phyloP scores from a whole-genome alignment of 1,140 invertebrate genomes.

The Drosophila guanche region DNA sequence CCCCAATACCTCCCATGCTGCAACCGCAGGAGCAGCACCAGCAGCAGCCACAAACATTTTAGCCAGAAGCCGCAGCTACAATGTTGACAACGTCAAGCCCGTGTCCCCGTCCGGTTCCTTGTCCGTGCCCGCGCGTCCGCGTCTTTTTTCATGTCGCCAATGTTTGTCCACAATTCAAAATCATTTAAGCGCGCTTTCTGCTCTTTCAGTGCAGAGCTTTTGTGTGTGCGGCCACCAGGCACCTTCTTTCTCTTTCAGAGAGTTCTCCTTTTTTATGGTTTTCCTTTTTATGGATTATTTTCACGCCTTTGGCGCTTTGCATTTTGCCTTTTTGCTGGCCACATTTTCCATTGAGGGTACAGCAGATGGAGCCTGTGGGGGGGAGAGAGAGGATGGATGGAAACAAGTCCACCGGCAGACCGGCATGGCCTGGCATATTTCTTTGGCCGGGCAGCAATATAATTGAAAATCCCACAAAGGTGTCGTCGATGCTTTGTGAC shows the following conservation, averaged over 20 bases:
- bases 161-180: conserved; percentile 77
- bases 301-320: conserved; percentile 71
- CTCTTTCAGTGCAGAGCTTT: conserved; percentile 12
- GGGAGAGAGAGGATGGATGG: conserved; percentile 13
- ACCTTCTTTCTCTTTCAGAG: conserved; percentile 40
- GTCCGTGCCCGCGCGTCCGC: conserved; percentile 7
- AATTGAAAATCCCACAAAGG: conserved; percentile 80
- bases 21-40: conserved; percentile 1
- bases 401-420: conserved; percentile 12
- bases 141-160: conserved; percentile 46
- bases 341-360: conserved; percentile 19
- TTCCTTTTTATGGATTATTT: conserved; percentile 71
- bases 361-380: no score
- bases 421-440: conserved; percentile 61
- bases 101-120: conserved; percentile 21
- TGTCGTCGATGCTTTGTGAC: conserved; percentile 77
- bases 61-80: conserved; percentile 74
- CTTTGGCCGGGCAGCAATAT: conserved; percentile 67
- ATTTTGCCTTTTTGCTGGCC: conserved; percentile 61
- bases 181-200: conserved; percentile 72
- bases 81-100: conserved; percentile 70
- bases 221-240: not conserved
- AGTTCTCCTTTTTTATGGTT: conserved; percentile 10
- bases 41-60: conserved; percentile 70
- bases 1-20: not conserved